Evolutionary conservation across 2,888 invertebrate species (phyloP).

Genomic region (Clistopyga incitator): DNA sequence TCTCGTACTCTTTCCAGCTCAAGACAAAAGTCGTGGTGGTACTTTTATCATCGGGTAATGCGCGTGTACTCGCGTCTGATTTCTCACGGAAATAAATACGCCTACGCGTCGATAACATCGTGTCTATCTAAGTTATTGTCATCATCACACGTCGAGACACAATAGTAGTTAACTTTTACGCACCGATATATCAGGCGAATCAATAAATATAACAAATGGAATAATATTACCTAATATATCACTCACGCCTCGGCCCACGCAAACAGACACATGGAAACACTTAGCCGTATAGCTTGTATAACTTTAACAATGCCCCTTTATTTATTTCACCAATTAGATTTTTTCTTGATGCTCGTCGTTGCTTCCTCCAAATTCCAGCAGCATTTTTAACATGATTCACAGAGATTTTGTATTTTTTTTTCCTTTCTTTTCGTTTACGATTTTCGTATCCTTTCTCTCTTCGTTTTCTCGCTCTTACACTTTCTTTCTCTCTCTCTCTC

Average conservation of each 20-base stretch:
- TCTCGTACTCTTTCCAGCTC: constrained; percentile 54
- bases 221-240: constrained; percentile 70
- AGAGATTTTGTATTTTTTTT: constrained; percentile 69
- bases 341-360: constrained; percentile 54
- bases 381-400: constrained; percentile 71
- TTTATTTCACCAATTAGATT: constrained; percentile 74
- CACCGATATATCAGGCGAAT: constrained; percentile 63
- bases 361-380: constrained; percentile 61
- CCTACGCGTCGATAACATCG: constrained; percentile 67
- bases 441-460: constrained; percentile 35
- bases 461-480: neutral
- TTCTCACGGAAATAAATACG: constrained; percentile 57
- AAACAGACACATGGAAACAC: constrained; percentile 75
- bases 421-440: constrained; percentile 23
- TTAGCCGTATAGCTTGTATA: constrained; percentile 75
- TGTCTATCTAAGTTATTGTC: constrained; percentile 79
- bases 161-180: constrained; percentile 53
- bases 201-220: constrained; percentile 74
- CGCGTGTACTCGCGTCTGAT: constrained; percentile 31
- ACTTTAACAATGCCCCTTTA: constrained; percentile 83
- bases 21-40: constrained; percentile 41
- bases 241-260: constrained; percentile 72
- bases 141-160: constrained; percentile 75
- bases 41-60: constrained; percentile 22
- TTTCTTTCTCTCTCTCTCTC: neutral